Evolutionary conservation across 2,888 invertebrate genomes (phyloP).

Genomic region (Limnephilus rhombicus): DNA sequence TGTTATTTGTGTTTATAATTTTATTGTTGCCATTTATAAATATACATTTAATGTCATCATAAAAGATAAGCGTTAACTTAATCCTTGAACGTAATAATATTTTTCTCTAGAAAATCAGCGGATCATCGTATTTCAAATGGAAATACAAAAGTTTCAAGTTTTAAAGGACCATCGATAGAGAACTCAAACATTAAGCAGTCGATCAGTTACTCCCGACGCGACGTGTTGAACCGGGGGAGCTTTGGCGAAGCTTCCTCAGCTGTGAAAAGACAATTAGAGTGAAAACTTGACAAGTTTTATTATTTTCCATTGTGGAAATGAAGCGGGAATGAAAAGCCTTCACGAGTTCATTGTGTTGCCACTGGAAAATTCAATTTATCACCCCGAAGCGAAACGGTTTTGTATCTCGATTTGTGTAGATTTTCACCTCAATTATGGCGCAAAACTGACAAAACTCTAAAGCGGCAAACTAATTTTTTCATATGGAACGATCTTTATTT

Average conservation of each 20-base stretch:
- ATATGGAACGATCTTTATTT: not conserved
- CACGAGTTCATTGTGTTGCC: constrained; percentile 32
- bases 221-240: not conserved
- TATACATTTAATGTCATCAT: not conserved
- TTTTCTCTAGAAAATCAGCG: not conserved
- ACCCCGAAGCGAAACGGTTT: constrained; percentile 51
- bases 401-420: constrained; percentile 37
- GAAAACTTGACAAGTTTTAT: constrained; percentile 64
- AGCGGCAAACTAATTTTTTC: not conserved
- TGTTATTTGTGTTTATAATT: not conserved
- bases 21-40: not conserved
- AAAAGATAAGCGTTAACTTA: not conserved
- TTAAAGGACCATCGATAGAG: not conserved
- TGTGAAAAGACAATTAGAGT: constrained; percentile 59
- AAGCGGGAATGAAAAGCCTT: constrained; percentile 45
- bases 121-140: not conserved
- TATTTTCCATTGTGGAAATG: constrained; percentile 54
- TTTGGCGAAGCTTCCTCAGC: constrained; percentile 52
- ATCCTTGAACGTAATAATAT: not conserved
- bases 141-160: not conserved
- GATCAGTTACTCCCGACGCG: constrained; percentile 9
- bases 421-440: constrained; percentile 35
- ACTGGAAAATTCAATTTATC: constrained; percentile 52
- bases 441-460: not conserved
- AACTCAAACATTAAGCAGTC: constrained; percentile 29